Evolutionary conservation across 2,113 vertebrate species (phyloP).

Genomic region (Brachypteracias leptosomus): DNA sequence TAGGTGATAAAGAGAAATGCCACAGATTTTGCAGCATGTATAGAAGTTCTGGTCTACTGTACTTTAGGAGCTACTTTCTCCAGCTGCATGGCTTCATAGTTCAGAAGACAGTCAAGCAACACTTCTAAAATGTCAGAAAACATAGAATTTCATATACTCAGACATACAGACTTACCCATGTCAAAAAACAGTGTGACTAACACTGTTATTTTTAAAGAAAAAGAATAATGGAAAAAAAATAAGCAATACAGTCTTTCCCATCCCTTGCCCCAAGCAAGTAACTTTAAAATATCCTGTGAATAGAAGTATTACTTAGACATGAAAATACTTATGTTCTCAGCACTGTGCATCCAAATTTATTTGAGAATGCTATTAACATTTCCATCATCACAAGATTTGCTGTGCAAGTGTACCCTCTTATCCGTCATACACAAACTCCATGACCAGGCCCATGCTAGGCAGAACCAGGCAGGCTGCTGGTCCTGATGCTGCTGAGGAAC

Average conservation of each 20-base stretch:
- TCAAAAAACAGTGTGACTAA: not conserved
- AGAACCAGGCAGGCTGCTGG: not conserved
- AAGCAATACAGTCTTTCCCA: not conserved
- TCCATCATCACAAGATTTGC: not conserved
- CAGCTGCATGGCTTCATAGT: not conserved
- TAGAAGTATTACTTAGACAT: not conserved
- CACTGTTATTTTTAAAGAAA: not conserved
- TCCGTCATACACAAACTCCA: not conserved
- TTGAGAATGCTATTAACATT: not conserved
- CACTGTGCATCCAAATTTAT: not conserved
- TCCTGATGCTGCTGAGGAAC: not conserved
- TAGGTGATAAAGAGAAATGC: not conserved
- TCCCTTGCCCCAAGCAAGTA: not conserved
- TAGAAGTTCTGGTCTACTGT: not conserved
- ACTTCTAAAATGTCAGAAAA: not conserved
- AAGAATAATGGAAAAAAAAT: not conserved
- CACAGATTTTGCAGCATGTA: not conserved
- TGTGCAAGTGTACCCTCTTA: not conserved
- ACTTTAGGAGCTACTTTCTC: not conserved
- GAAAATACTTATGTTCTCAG: not conserved
- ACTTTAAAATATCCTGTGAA: not conserved
- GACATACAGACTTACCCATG: not conserved
- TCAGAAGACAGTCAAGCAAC: not conserved
- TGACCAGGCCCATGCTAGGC: fast-evolving
- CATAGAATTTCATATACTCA: not conserved